Evolutionary conservation across 2,113 vertebrate genomes (phyloP).

Genomic region (Symphodus melops): DNA sequence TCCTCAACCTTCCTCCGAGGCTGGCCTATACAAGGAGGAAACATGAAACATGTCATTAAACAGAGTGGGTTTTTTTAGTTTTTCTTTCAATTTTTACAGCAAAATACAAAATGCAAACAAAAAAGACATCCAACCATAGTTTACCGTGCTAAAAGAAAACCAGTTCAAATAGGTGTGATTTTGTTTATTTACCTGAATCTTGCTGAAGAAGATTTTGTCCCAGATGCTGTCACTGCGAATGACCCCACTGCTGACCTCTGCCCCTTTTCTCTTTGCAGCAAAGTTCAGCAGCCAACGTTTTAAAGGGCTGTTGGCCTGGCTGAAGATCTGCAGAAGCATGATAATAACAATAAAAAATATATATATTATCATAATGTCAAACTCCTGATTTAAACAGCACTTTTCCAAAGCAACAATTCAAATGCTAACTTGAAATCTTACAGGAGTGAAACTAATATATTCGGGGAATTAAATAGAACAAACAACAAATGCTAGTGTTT

Average conservation of each 20-base stretch:
- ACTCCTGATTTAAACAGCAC: background rate
- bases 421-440: no score
- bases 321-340: slow-evolving; percentile 87
- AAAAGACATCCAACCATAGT: no score
- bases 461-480: no score
- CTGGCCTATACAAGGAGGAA: slow-evolving; percentile 83
- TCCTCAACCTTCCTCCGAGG: slow-evolving; percentile 91
- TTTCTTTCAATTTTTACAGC: no score
- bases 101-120: no score
- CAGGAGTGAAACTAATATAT: no score
- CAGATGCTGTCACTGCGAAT: slow-evolving; percentile 94
- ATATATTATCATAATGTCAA: no score
- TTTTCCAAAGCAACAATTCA: background rate
- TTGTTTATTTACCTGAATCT: slow-evolving; percentile 88
- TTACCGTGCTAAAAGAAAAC: no score
- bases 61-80: no score
- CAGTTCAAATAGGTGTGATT: background rate
- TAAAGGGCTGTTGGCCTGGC: slow-evolving; percentile 91
- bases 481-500: no score
- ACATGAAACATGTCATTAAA: background rate
- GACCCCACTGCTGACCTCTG: slow-evolving; percentile 92
- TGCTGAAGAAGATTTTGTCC: slow-evolving; percentile 97
- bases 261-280: slow-evolving; percentile 94
- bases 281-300: slow-evolving; percentile 96
- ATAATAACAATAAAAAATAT: no score